These are phyloP conservation scores for Drosophila varians DNA, from an alignment of 1,140 invertebrate genomes.

Conservation along the genomic window DNA sequence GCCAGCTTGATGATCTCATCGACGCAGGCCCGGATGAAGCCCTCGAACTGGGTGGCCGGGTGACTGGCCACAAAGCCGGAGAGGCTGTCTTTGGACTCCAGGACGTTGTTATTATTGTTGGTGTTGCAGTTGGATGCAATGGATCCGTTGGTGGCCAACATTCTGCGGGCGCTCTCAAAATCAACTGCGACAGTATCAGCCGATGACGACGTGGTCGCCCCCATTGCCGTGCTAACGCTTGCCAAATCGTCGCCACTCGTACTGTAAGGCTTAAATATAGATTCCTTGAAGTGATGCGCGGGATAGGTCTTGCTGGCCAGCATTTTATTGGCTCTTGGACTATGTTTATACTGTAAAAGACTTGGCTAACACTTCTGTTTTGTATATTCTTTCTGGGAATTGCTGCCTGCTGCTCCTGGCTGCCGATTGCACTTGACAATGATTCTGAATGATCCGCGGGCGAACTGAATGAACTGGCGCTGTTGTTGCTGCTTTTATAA, in stretches of 20 bases:
- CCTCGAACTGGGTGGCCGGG: slow-evolving; percentile 86
- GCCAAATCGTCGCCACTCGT: slow-evolving; percentile 64
- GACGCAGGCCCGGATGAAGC: slow-evolving; percentile 88
- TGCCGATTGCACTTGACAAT: slow-evolving; percentile 55
- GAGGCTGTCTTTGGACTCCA: slow-evolving; percentile 37
- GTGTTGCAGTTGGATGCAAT: no score
- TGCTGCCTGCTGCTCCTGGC: slow-evolving; percentile 3
- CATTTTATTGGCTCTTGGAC: slow-evolving; percentile 70
- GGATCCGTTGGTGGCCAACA: slow-evolving; percentile 37
- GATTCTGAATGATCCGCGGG: slow-evolving; percentile 65
- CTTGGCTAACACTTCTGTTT: slow-evolving; percentile 18
- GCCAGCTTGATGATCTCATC: slow-evolving; percentile 90
- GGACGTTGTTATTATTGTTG: slow-evolving; percentile 34
- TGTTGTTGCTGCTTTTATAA: slow-evolving; percentile 77
- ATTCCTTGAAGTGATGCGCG: slow-evolving; percentile 74
- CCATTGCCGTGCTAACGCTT: slow-evolving; percentile 36
- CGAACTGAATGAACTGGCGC: slow-evolving; percentile 68
- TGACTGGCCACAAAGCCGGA: slow-evolving; percentile 68
- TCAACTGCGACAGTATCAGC: slow-evolving; percentile 49
- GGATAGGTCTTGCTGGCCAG: slow-evolving; percentile 76
- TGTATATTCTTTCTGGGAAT: background rate
- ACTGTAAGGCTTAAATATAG: slow-evolving; percentile 81
- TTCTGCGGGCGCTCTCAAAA: slow-evolving; percentile 56
- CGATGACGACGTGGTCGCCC: slow-evolving; percentile 50
- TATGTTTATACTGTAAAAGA: slow-evolving; percentile 32